Evolutionary conservation across 2,888 invertebrate species (phyloP).

Genomic region (Philhelius pedissequus): DNA sequence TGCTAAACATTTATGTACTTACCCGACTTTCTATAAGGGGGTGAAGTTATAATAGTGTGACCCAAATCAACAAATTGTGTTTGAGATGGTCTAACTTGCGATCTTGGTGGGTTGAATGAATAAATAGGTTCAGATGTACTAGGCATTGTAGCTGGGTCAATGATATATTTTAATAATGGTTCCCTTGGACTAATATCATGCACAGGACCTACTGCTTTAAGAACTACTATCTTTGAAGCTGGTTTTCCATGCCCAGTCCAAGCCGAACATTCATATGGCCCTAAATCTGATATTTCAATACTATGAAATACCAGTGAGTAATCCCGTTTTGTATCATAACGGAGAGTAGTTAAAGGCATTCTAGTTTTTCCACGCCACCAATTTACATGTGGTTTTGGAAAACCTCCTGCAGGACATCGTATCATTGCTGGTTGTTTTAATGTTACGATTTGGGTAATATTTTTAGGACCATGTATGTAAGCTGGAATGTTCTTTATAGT

Average conservation of each 20-base stretch:
- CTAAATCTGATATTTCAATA: conserved; percentile 86
- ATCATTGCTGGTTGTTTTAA: conserved; percentile 85
- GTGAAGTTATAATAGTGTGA: conserved; percentile 25
- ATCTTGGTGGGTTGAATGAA: conserved; percentile 77
- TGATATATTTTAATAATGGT: conserved; percentile 82
- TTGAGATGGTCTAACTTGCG: conserved; percentile 73
- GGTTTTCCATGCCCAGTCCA: conserved; percentile 90
- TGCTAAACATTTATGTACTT: conserved; percentile 46
- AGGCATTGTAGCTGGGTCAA: conserved; percentile 80
- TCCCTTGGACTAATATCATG: conserved; percentile 81
- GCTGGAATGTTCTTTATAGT: conserved; percentile 77
- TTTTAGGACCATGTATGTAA: conserved; percentile 84
- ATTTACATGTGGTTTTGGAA: conserved; percentile 87
- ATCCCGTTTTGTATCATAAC: conserved; percentile 84
- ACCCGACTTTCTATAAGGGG: conserved; percentile 62
- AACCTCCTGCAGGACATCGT: conserved; percentile 90
- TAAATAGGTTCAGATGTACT: conserved; percentile 77
- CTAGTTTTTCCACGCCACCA: conserved; percentile 91
- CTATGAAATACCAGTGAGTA: conserved; percentile 87
- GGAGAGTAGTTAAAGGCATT: conserved; percentile 83
- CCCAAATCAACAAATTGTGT: conserved; percentile 62
- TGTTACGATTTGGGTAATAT: conserved; percentile 84
- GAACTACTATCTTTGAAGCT: conserved; percentile 86
- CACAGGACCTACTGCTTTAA: conserved; percentile 87
- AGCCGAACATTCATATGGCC: conserved; percentile 93